Evolutionary conservation across 2,113 vertebrate species (phyloP).

Genomic region (Labeo catla): DNA sequence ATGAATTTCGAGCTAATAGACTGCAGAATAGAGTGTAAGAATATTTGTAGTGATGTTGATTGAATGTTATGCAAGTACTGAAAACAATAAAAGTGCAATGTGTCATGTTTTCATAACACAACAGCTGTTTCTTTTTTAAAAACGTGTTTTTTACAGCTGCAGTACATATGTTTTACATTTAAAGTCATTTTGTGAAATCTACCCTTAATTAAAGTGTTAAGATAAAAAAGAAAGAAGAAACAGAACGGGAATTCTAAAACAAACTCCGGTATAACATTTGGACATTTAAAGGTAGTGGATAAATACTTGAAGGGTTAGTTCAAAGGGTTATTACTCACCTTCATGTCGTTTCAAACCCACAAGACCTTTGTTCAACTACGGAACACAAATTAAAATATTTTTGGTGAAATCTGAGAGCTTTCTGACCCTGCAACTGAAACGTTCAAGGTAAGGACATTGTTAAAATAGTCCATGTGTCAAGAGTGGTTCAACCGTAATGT

Average conservation of each 20-base stretch:
- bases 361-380: too few species aligned
- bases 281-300: background rate
- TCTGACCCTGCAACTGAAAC: too few species aligned
- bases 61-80: background rate
- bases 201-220: background rate
- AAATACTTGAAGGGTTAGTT: too few species aligned
- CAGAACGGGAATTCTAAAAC: background rate
- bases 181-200: background rate
- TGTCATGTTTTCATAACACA: slow-evolving; percentile 6
- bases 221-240: background rate
- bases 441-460: too few species aligned
- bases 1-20: background rate
- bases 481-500: too few species aligned
- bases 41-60: background rate
- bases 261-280: background rate
- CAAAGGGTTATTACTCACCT: too few species aligned
- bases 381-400: too few species aligned
- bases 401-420: too few species aligned
- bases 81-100: background rate
- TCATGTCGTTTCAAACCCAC: too few species aligned
- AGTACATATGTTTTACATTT: background rate
- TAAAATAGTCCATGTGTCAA: too few species aligned
- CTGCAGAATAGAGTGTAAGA: background rate
- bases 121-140: background rate
- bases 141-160: background rate